A percentile compares a stretch with the other conserved stretches of the same genome.
Conservation (phyloP, 1,140 invertebrate species). For the Chrysopa pallens region DNA sequence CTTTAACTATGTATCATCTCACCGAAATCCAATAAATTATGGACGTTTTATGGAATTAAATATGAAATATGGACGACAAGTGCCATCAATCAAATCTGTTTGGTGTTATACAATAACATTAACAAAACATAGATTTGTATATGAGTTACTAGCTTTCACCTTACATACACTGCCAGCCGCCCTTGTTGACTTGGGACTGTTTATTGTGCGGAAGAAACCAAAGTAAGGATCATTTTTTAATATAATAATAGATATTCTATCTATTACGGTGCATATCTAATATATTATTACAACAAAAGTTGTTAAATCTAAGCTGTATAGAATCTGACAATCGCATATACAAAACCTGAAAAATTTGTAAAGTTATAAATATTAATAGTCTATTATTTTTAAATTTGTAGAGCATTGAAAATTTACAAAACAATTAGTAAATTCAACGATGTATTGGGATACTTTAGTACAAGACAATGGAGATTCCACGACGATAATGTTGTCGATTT, state of each 20-base stretch:
- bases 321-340: no score
- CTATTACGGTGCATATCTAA: no score
- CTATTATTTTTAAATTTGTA: no score
- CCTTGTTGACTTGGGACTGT: neutral
- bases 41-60: conserved; percentile 30
- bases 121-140: neutral
- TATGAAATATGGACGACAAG: conserved; percentile 22
- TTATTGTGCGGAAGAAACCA: neutral
- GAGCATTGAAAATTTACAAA: conserved; percentile 47
- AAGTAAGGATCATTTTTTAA: neutral
- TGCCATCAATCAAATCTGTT: conserved; percentile 31
- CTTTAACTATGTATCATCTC: conserved; percentile 47
- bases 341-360: no score
- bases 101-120: conserved; percentile 18
- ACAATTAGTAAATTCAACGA: conserved; percentile 51
- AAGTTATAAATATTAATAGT: no score
- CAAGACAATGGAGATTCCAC: conserved; percentile 31
- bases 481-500: neutral
- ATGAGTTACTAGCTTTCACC: neutral
- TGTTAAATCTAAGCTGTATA: no score
- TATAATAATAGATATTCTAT: no score
- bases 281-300: no score
- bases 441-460: conserved; percentile 50
- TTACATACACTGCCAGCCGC: neutral
- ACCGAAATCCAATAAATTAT: conserved; percentile 43